Evolutionary conservation across 92 coral and sea anemone species (phyloP).

Genomic region (Heliopora coerulea): DNA sequence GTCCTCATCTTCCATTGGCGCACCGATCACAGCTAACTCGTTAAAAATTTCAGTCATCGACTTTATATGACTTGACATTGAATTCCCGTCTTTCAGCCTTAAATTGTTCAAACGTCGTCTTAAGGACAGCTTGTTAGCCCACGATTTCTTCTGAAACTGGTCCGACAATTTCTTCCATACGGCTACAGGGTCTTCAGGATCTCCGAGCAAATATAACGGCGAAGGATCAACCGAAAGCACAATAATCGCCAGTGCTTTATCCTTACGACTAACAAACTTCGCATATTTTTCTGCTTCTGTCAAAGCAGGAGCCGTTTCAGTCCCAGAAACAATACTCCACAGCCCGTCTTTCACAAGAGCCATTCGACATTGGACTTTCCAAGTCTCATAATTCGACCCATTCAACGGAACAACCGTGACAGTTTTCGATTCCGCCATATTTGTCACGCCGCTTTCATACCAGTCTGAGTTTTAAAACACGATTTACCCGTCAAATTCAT

Average conservation of each 20-base stretch:
- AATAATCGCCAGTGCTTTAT: conserved; percentile 52
- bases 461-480: no score
- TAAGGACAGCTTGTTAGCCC: conserved; percentile 55
- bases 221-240: conserved; percentile 58
- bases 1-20: conserved; percentile 51
- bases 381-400: not conserved
- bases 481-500: no score
- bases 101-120: conserved; percentile 41
- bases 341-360: conserved; percentile 8
- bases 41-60: conserved; percentile 53
- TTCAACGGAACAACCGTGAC: not conserved
- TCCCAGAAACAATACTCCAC: conserved; percentile 3
- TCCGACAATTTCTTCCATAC: conserved; percentile 51
- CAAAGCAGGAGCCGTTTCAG: not conserved
- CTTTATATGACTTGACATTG: conserved; percentile 53
- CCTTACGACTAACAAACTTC: conserved; percentile 44
- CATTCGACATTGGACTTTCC: conserved; percentile 27
- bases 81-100: conserved; percentile 42
- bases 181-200: conserved; percentile 38
- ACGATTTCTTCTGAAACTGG: conserved; percentile 53
- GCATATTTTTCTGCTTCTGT: conserved; percentile 10
- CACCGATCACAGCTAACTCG: conserved; percentile 45
- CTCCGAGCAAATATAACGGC: conserved; percentile 33
- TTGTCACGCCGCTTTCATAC: not conserved
- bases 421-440: not conserved